Conservation (phyloP, 1,140 invertebrate genomes). For the Bombus haemorrhoidalis region DNA sequence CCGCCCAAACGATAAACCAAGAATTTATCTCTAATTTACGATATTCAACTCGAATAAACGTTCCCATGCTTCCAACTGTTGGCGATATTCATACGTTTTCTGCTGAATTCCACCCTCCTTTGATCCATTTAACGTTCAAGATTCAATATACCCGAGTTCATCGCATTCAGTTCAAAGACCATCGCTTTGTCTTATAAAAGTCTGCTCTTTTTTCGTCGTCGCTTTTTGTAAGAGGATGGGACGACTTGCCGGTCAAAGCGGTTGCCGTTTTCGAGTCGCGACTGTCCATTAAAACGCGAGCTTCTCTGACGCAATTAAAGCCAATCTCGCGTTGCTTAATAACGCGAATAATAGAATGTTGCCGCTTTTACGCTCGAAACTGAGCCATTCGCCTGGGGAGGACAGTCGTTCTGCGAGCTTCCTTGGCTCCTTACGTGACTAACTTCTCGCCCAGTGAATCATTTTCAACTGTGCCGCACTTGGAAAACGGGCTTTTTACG, state of each 20-base stretch:
- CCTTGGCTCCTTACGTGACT: not conserved
- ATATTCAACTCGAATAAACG: too few relatives aligned
- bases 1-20: too few relatives aligned
- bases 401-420: too few relatives aligned
- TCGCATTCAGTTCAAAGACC: not conserved
- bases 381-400: not conserved
- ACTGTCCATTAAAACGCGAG: slow-evolving; percentile 22
- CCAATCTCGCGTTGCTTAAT: slow-evolving; percentile 24
- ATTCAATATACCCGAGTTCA: not conserved
- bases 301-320: slow-evolving; percentile 24
- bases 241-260: not conserved
- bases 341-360: slow-evolving; percentile 38
- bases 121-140: not conserved
- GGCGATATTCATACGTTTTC: too few relatives aligned
- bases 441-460: not conserved
- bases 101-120: not conserved
- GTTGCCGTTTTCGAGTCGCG: not conserved
- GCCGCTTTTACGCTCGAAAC: slow-evolving; percentile 6
- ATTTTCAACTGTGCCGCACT: not conserved
- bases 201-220: not conserved
- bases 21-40: too few relatives aligned
- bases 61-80: too few relatives aligned
- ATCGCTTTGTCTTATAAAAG: not conserved
- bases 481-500: slow-evolving; percentile 1
- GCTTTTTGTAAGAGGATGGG: not conserved